These are phyloP conservation scores for Argyrosomus japonicus DNA, from an alignment of 2,113 vertebrate species.

Conservation along the genomic window DNA sequence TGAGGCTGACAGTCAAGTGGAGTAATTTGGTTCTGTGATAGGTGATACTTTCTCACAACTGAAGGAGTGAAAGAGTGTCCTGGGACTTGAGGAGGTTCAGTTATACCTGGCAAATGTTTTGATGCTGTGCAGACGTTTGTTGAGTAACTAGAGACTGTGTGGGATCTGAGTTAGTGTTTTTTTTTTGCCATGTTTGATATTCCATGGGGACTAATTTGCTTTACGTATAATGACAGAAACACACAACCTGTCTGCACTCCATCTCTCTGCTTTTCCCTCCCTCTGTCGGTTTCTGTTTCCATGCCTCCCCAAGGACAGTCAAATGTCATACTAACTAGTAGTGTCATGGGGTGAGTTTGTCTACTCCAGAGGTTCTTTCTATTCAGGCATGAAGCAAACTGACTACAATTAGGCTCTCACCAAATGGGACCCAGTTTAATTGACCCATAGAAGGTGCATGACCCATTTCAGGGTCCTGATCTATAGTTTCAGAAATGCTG, in stretches of 20 bases:
- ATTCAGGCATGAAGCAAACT: conserved; percentile 27
- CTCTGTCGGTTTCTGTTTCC: conserved; percentile 9
- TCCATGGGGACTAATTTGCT: conserved; percentile 53
- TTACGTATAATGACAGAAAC: conserved; percentile 46
- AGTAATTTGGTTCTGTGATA: background rate
- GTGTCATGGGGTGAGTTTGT: conserved; percentile 50
- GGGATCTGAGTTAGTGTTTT: conserved; percentile 38
- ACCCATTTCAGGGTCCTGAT: conserved; percentile 51
- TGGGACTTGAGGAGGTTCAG: background rate
- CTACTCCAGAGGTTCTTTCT: conserved; percentile 28
- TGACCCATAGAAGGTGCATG: conserved; percentile 51
- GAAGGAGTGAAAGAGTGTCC: background rate
- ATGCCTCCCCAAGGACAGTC: conserved; percentile 39
- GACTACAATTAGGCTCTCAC: conserved; percentile 52
- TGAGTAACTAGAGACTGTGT: conserved; percentile 15
- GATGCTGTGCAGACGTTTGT: conserved; percentile 29
- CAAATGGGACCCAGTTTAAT: conserved; percentile 38
- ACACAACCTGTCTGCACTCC: conserved; percentile 36
- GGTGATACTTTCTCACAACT: conserved; percentile 3
- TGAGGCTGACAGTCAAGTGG: background rate
- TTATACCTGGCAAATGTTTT: background rate
- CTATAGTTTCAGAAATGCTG: conserved; percentile 49
- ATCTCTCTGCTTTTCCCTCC: conserved; percentile 17
- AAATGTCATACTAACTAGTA: conserved; percentile 54
- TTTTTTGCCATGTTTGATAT: conserved; percentile 35